Evolutionary conservation across 2,113 vertebrate species (phyloP), one percentile per base, ranked within the genome.

Genomic region (Pedetes capensis): DNA sequence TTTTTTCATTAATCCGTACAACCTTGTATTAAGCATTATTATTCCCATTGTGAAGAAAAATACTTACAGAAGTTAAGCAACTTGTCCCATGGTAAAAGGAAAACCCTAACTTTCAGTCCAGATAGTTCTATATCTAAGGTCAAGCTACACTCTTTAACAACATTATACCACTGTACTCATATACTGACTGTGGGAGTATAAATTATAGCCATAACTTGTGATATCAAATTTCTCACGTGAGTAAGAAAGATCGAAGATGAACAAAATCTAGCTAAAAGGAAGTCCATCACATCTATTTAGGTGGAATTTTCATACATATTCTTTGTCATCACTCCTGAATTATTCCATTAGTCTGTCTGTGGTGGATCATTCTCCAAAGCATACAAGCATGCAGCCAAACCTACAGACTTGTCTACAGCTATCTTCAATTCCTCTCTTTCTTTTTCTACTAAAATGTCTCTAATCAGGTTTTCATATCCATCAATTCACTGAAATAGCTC

Each of bases 181-280:
- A 85, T 22, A 80, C 29, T 85, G 25, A 22, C 63, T 74, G 5
- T 55, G 22, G 22, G 53, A 88, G 3, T 72, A 27, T 78, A 81
- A 92, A 78, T 42, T 61, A 27, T 11, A 90, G 78, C 0, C 10
- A 87, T 29, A 79, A 86, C 25, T 42, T 87, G 32, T 39, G 37
- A 66, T 8, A 64, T 64, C 66, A 81, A 90, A 88, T 78, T 72
- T 95, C n/a, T 85, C 8, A 61, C 27, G 39, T 95, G 69, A 94
- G 69, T 34, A 80, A 37, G 34, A 63, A 94, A 91, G 20, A 42
- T 0, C 85, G 61, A 84, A 95, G 44, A 61, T 42, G 34, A 51
- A 90, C 61, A 88, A 87, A 93, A 53, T 66, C 42, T 68, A 47
- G 23, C 37, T 51, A 78, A 71, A 32, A 57, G 5, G 44, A 78